Evolutionary conservation across 2,797 vertebrate species (phyloP), one percentile per base, ranked within the genome.

Genomic region (Vultur gryphus): DNA sequence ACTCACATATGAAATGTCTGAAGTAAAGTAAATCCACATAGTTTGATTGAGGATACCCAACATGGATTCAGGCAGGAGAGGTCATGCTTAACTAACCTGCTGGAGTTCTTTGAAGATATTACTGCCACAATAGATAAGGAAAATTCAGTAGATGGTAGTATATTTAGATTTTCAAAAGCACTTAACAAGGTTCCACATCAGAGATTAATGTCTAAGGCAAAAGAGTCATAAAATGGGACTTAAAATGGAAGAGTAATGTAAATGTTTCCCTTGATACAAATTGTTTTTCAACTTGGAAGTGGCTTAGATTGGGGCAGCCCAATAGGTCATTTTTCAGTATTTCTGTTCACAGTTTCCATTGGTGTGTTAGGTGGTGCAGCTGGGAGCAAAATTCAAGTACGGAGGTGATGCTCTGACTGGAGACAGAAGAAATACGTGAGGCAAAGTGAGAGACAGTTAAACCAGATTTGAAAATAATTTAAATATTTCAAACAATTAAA

Each of bases 111-210:
- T 93, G 35, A 93, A 94, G 65, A 65, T 84, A 95, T 82, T 67
- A 33, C 55, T 91, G 90, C 41, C 62, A 90, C 25, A 55, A 52
- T 11, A 92, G 48, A 86, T 71, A 83, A 84, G 25, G 28, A 77
- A 72, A 94, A 92, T 82, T 86, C 55, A 61, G 72, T 82, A 84
- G 52, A 77, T 73, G 33, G 25, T 41, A 73, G 31, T 59, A 82
- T 86, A 90, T 92, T 97, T 84, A 92, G 48, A 87, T 92, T 95
- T 92, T 79, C 31, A 80, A 88, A 91, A 87, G 39, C 41, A 41
- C 8, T 81, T 94, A 79, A 11, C 59, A 76, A 86, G 23, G 39
- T 92, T 84, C 29, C 33, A 73, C 35, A 59, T 65, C 54, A 84
- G 55, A 92, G 44, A 77, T 69, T 79, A 90, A 90, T 64, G 48